Evolutionary conservation across 2,113 vertebrate genomes (phyloP).

Genomic region (Origma solitaria): DNA sequence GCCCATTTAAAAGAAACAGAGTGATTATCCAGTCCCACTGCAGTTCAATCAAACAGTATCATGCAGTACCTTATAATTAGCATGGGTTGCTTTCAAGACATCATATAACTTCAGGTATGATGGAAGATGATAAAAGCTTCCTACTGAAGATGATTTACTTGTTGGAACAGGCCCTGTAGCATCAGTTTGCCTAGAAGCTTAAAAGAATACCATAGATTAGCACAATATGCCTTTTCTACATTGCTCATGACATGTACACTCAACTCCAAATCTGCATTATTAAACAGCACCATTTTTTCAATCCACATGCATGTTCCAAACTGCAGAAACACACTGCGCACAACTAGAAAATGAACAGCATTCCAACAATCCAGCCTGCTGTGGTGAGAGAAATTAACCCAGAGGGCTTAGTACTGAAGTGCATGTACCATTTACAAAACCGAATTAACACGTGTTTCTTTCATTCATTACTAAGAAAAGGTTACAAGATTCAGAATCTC

Average conservation of each 20-base stretch:
- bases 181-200: constrained; percentile 84
- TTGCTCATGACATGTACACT: neutral
- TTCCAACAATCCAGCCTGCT: neutral
- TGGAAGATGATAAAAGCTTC: constrained; percentile 93
- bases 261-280: neutral
- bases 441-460: neutral
- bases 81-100: constrained; percentile 93
- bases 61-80: constrained; percentile 90
- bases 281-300: neutral
- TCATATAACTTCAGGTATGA: constrained; percentile 94
- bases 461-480: neutral
- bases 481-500: neutral
- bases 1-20: neutral
- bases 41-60: neutral
- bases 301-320: neutral
- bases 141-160: constrained; percentile 88
- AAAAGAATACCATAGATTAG: neutral
- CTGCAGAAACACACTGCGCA: neutral
- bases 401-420: neutral
- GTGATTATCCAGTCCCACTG: neutral
- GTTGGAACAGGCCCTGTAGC: constrained; percentile 74
- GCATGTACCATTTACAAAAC: neutral
- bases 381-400: neutral
- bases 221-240: neutral
- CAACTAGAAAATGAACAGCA: neutral